These are phyloP conservation scores for Hycleus cichorii DNA, from an alignment of 1,140 invertebrate species.

Conservation along the genomic window DNA sequence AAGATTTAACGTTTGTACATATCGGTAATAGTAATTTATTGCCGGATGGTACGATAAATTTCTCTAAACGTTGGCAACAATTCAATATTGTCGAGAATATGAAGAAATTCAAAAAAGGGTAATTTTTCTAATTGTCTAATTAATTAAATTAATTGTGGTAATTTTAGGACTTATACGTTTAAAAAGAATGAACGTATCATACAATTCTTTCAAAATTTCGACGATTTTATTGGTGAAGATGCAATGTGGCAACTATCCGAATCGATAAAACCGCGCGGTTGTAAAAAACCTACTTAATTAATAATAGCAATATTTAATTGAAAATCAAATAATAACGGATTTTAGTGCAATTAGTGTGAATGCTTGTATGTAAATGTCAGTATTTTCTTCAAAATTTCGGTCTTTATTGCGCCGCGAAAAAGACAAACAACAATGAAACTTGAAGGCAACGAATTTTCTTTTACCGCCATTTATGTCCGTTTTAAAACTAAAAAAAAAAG, in stretches of 20 bases:
- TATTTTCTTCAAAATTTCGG: too few relatives aligned
- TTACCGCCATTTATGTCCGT: too few relatives aligned
- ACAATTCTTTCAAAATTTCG: constrained; percentile 94
- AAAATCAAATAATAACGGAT: too few relatives aligned
- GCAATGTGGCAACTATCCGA: constrained; percentile 97
- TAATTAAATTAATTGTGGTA: background rate
- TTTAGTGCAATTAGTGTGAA: too few relatives aligned
- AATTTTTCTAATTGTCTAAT: constrained; percentile 34
- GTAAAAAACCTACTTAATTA: constrained; percentile 43
- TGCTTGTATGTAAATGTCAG: too few relatives aligned
- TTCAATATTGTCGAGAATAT: constrained; percentile 97
- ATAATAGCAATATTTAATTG: too few relatives aligned
- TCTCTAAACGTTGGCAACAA: constrained; percentile 97
- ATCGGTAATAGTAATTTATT: constrained; percentile 91
- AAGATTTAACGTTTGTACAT: constrained; percentile 98
- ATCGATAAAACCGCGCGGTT: constrained; percentile 84
- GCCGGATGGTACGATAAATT: constrained; percentile 86
- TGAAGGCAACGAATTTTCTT: too few relatives aligned
- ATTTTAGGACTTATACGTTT: constrained; percentile 66
- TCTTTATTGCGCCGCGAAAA: too few relatives aligned
- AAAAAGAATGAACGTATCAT: constrained; percentile 91
- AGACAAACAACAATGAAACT: too few relatives aligned
- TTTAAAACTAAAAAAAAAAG: too few relatives aligned
- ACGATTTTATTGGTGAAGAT: constrained; percentile 91
- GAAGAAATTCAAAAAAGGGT: constrained; percentile 94